Conservation (phyloP, 2,113 vertebrate species). For the Sialia sialis region DNA sequence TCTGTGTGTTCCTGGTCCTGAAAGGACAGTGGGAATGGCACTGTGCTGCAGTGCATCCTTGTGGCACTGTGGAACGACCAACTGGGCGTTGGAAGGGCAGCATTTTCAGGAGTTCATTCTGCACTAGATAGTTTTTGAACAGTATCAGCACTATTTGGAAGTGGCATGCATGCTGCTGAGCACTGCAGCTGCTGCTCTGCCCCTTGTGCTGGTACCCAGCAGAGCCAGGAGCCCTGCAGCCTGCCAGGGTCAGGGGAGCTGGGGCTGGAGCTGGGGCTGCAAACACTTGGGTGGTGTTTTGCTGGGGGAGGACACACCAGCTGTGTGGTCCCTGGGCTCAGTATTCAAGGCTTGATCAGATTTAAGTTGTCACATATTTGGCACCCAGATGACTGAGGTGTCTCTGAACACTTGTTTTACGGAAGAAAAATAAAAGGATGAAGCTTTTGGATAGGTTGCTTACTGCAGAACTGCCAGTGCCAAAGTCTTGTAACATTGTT, state of each 20-base stretch:
- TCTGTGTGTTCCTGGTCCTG: not conserved
- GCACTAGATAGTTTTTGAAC: accelerated
- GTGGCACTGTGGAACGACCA: not conserved
- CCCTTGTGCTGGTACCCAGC: accelerated
- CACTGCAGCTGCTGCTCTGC: accelerated
- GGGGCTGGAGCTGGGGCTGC: not conserved
- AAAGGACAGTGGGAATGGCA: not conserved
- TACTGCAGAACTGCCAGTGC: not conserved
- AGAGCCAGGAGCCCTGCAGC: not conserved
- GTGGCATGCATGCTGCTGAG: not conserved
- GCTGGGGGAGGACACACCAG: not conserved
- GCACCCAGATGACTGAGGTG: not conserved
- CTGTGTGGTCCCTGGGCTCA: not conserved
- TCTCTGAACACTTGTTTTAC: not conserved
- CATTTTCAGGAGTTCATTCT: not conserved
- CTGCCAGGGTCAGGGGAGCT: not conserved
- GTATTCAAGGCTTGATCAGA: not conserved
- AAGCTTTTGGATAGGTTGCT: not conserved
- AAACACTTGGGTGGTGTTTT: accelerated
- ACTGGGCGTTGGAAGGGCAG: not conserved
- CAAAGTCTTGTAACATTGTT: not conserved
- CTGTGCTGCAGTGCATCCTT: not conserved
- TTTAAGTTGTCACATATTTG: not conserved
- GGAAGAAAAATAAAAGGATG: not conserved
- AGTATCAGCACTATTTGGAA: not conserved